Percentiles rank a stretch among this genome's conserved stretches.
These are phyloP conservation scores for Phylloscopus trochilus DNA, from an alignment of 2,113 vertebrate species.

Conservation along the genomic window DNA sequence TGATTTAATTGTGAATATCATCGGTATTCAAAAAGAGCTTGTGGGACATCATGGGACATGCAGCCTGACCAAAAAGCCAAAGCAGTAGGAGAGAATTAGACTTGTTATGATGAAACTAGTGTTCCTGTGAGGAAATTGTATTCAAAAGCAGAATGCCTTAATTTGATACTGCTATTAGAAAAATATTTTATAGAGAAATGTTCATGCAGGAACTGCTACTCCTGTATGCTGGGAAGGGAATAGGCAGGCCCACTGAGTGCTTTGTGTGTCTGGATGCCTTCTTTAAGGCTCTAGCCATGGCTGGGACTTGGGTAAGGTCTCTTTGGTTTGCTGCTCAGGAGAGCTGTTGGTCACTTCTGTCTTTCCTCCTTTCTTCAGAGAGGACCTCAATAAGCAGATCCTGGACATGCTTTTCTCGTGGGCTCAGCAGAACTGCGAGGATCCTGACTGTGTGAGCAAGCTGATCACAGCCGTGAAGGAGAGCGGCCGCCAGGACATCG, in stretches of 20 bases:
- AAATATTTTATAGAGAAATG: neutral
- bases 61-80: neutral
- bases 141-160: neutral
- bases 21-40: neutral
- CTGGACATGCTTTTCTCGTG: slow-evolving; percentile 91
- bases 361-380: slow-evolving; percentile 65
- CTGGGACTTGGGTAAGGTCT: neutral
- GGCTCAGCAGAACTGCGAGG: slow-evolving; percentile 78
- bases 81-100: neutral
- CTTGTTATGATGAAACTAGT: neutral
- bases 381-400: slow-evolving; percentile 84
- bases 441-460: slow-evolving; percentile 74
- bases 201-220: neutral
- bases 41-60: neutral
- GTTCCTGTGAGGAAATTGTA: neutral
- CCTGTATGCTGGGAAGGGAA: neutral
- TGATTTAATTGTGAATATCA: neutral
- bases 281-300: neutral
- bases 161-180: neutral
- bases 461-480: slow-evolving; percentile 82
- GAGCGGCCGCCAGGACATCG: slow-evolving; percentile 85
- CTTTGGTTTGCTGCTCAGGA: neutral
- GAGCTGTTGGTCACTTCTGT: neutral
- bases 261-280: neutral
- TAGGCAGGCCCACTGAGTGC: neutral